phyloP scores from a whole-genome alignment of 2,888 invertebrate species.

The Andrena hattorfiana region DNA sequence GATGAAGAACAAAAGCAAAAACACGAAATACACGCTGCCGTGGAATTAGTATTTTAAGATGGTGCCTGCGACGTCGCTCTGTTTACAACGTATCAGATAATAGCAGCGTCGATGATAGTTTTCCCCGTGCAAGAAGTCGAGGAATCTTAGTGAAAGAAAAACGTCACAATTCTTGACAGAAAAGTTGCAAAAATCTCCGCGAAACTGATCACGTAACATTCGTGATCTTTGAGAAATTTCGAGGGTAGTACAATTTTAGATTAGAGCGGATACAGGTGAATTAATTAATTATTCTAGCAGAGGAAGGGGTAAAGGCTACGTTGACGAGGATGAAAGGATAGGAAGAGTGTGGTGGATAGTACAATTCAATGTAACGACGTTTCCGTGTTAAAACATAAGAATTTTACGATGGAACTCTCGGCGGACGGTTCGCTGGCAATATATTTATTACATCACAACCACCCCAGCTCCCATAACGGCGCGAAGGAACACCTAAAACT shows the following conservation, averaged over 20 bases:
- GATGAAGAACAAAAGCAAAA: constrained; percentile 24
- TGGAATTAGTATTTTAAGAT: constrained; percentile 10
- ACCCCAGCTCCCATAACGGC: not conserved
- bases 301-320: too few species aligned
- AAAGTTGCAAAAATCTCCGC: too few species aligned
- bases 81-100: too few species aligned
- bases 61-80: not conserved
- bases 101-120: too few species aligned
- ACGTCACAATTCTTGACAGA: too few species aligned
- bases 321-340: too few species aligned
- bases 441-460: not conserved
- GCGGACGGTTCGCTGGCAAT: not conserved
- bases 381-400: not conserved
- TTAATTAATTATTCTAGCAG: too few species aligned
- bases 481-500: constrained; percentile 3
- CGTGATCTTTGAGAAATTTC: not conserved
- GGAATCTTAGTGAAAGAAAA: not conserved
- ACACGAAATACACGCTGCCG: not conserved
- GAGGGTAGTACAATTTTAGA: not conserved
- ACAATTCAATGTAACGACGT: not conserved
- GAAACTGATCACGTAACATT: not conserved
- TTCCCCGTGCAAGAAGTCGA: not conserved
- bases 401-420: not conserved
- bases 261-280: too few species aligned
- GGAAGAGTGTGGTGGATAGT: too few species aligned